Evolutionary conservation across 2,113 vertebrate species (phyloP).

Genomic region (Gymnobelideus leadbeateri): DNA sequence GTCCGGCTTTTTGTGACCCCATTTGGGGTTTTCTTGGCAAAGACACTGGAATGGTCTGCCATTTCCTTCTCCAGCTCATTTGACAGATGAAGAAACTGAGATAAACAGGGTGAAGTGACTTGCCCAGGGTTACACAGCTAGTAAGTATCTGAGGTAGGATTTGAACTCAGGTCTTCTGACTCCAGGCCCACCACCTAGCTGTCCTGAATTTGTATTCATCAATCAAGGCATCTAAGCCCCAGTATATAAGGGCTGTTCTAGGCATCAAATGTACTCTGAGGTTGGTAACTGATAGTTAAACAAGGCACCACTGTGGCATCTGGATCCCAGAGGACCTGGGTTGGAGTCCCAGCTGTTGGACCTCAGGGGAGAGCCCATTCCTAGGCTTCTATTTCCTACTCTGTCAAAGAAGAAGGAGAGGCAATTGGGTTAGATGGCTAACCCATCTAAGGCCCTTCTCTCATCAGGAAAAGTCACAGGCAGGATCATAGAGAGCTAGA

Average conservation of each 20-base stretch:
- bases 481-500: background rate
- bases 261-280: background rate
- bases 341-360: background rate
- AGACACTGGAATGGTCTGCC: background rate
- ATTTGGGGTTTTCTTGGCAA: constrained; percentile 30
- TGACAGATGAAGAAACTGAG: constrained; percentile 46
- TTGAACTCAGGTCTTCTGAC: background rate
- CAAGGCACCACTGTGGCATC: background rate
- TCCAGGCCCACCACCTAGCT: background rate
- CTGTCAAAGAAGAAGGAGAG: background rate
- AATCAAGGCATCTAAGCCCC: no score
- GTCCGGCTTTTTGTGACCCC: background rate
- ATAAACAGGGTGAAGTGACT: constrained; percentile 18
- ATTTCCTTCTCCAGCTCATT: constrained; percentile 17
- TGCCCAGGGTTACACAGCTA: constrained; percentile 18
- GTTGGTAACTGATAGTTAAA: background rate
- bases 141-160: constrained; percentile 12
- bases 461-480: background rate
- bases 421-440: background rate
- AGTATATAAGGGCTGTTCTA: no score
- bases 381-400: background rate
- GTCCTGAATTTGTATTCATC: constrained; percentile 18
- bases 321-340: background rate
- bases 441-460: background rate
- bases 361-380: background rate